Evolutionary conservation across 2,113 vertebrate genomes (phyloP), one percentile per base, ranked within the genome.

Genomic region (Benitochromis conjunctus): DNA sequence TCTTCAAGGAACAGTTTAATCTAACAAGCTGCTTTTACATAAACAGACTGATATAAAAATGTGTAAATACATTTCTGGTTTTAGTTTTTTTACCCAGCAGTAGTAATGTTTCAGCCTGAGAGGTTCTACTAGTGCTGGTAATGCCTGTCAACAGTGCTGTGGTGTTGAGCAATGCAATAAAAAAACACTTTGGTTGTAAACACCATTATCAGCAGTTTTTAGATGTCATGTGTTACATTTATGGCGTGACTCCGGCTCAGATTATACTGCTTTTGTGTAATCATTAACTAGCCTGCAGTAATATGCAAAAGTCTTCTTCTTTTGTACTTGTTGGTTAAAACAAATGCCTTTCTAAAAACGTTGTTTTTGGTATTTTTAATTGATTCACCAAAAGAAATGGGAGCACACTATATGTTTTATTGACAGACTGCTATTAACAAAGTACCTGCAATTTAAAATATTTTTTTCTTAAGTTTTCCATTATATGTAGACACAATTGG

Each of bases 111-210:
- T 71, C 5, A 0, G 38, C 0, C 7, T 46, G 38, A 8, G 64
- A 26, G 11, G 0, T 31, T 5, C 3, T 7, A 5, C 5, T 51
- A 0, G 9, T 66, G 16, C 46, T 77, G 8, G 71, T 24, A 1
- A 29, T 31, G 56, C 71, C 18, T 83, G 3, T n/a, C 11, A 55
- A 51, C 64, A 48, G 18, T 19, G 7, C 84, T 74, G 71, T 57
- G 80, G 76, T 81, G 14, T 56, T 86, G 84, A 82, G 84, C 56
- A 88, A 90, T 53, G 29, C 78, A 66, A 53, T 86, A 31, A 80
- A 57, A 57, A 56, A 79, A 8, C 43, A 7, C 62, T 16, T 74
- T 74, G 41, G 83, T 5, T 66, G 24, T 34, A 81, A 86, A 69
- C 7, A 41, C 11, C 2, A 9, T 41, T 53, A 54, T 90, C 92